phyloP scores from a whole-genome alignment of 2,888 invertebrate species.

The Fragum fragum region DNA sequence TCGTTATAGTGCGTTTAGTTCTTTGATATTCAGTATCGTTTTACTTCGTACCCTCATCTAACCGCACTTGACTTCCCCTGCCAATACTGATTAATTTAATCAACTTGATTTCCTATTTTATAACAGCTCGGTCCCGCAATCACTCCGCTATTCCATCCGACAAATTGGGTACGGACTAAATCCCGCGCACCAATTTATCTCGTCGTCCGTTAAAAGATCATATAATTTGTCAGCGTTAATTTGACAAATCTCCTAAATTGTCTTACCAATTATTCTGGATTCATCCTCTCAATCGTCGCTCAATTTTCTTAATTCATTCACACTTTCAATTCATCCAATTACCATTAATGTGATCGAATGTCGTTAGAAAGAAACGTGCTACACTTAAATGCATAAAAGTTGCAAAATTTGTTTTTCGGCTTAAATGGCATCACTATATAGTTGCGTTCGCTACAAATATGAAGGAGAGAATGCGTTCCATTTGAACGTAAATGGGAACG shows the following conservation, averaged over 20 bases:
- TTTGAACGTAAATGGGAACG: too few relatives aligned
- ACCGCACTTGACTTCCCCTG: slow-evolving; percentile 16
- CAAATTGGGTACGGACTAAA: slow-evolving; percentile 32
- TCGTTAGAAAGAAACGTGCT: slow-evolving; percentile 1
- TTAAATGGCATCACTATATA: too few relatives aligned
- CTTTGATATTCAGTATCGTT: neutral
- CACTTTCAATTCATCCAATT: slow-evolving; percentile 63
- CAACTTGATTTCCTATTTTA: slow-evolving; percentile 27
- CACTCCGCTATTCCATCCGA: slow-evolving; percentile 25
- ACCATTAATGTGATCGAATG: slow-evolving; percentile 52
- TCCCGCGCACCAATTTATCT: slow-evolving; percentile 38
- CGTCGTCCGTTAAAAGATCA: slow-evolving; percentile 54
- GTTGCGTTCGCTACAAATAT: too few relatives aligned
- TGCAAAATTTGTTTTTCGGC: slow-evolving; percentile 5
- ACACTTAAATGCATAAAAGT: neutral
- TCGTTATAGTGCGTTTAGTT: neutral
- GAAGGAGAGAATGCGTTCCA: too few relatives aligned
- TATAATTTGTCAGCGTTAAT: slow-evolving; percentile 62
- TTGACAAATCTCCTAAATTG: slow-evolving; percentile 63
- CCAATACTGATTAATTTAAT: slow-evolving; percentile 25
- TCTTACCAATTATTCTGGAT: slow-evolving; percentile 61
- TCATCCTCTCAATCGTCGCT: slow-evolving; percentile 51
- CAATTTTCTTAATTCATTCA: slow-evolving; percentile 64
- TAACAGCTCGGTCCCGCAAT: slow-evolving; percentile 29
- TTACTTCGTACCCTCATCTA: neutral